Evolutionary conservation across 2,113 vertebrate species (phyloP).

Genomic region (Datnioides undecimradiatus): DNA sequence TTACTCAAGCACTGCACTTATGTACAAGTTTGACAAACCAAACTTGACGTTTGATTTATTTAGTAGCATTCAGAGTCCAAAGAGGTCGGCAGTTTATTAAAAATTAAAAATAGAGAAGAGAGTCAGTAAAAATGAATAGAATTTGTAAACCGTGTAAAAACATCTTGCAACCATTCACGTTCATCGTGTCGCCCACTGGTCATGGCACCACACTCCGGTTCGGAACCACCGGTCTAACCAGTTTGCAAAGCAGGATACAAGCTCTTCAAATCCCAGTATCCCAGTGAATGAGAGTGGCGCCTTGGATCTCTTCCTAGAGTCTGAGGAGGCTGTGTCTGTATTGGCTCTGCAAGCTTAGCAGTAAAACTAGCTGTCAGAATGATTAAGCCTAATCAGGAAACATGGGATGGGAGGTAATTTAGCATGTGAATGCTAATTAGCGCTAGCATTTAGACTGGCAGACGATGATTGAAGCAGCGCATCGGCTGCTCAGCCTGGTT

Average conservation of each 20-base stretch:
- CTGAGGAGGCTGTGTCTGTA: constrained; percentile 31
- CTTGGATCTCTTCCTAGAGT: constrained; percentile 50
- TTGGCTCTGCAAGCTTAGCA: constrained; percentile 52
- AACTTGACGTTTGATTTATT: too few relatives aligned
- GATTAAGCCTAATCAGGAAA: constrained; percentile 81
- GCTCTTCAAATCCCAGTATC: constrained; percentile 11
- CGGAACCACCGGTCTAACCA: neutral
- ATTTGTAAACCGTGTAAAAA: neutral
- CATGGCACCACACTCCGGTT: neutral
- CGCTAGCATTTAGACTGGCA: constrained; percentile 79
- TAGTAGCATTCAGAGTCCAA: too few relatives aligned
- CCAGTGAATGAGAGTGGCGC: constrained; percentile 7
- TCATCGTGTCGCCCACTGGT: neutral
- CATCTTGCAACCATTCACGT: neutral
- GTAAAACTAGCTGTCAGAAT: constrained; percentile 76
- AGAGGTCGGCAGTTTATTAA: too few relatives aligned
- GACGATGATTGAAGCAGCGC: constrained; percentile 80
- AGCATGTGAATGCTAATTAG: constrained; percentile 84
- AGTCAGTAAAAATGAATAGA: neutral
- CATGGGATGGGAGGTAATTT: constrained; percentile 82
- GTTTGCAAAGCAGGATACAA: neutral
- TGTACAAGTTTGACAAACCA: neutral
- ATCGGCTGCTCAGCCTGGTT: constrained; percentile 70
- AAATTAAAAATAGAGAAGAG: neutral
- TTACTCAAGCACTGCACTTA: neutral